Conservation (phyloP, 2,888 invertebrate species). For the Lomographa bimaculata region DNA sequence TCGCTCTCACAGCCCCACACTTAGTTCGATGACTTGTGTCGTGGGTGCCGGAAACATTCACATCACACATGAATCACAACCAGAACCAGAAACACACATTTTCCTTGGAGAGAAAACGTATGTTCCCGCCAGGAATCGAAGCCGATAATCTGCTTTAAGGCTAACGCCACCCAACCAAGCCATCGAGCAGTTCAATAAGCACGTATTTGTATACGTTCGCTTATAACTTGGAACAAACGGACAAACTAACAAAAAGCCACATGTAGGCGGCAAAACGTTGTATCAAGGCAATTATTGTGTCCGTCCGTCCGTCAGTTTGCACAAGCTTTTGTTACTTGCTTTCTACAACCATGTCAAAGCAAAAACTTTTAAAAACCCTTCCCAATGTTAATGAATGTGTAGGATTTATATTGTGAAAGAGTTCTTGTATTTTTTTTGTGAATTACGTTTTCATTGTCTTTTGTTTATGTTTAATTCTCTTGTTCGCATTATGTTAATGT, state of each 20-base stretch:
- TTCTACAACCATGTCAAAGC: conserved; percentile 21
- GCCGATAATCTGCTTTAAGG: too few species aligned
- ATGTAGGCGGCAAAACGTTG: conserved; percentile 67
- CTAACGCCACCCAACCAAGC: too few species aligned
- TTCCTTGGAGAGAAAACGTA: too few species aligned
- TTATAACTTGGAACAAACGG: conserved; percentile 34
- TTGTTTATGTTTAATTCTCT: conserved; percentile 25
- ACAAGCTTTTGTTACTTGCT: conserved; percentile 33
- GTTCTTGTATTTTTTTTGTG: background rate
- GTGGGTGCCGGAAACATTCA: too few species aligned
- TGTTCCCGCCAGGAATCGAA: too few species aligned
- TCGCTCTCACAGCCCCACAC: too few species aligned
- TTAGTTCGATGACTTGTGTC: too few species aligned
- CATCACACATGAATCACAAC: too few species aligned
- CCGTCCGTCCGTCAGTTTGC: conserved; percentile 55
- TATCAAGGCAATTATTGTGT: conserved; percentile 71
- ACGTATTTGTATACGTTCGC: too few species aligned
- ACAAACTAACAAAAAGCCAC: conserved; percentile 29
- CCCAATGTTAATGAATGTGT: background rate
- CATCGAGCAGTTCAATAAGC: too few species aligned
- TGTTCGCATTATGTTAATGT: conserved; percentile 25
- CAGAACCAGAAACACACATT: too few species aligned
- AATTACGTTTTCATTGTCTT: conserved; percentile 9
- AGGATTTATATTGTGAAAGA: background rate
- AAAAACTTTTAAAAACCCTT: conserved; percentile 10